A percentile compares a stretch with the other conserved stretches of the same genome.
Evolutionary conservation across 1,140 invertebrate genomes (phyloP).

Genomic region (Harlomillsia oculata): DNA sequence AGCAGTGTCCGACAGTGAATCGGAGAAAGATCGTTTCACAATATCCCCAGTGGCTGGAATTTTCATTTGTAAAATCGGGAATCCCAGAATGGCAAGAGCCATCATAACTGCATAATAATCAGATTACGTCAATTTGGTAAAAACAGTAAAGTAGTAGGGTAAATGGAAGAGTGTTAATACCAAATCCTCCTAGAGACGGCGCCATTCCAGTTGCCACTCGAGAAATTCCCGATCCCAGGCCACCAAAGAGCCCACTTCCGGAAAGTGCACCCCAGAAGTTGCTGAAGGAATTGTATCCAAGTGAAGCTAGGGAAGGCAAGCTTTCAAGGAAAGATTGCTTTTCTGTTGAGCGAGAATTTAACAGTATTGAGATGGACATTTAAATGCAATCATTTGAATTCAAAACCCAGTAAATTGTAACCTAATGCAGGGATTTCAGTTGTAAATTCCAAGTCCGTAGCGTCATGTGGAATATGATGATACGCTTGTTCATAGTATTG

Average conservation of each 20-base stretch:
- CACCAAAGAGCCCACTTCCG: neutral
- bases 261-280: neutral
- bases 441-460: neutral
- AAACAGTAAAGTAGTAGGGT: too few relatives aligned
- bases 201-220: neutral
- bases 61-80: constrained; percentile 15
- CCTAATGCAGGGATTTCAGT: neutral
- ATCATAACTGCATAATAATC: constrained; percentile 7
- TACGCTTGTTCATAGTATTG: constrained; percentile 2
- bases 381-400: neutral
- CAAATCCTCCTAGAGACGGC: neutral
- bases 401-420: neutral
- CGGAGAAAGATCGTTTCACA: neutral
- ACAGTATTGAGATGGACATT: neutral
- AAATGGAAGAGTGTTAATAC: constrained; percentile 1
- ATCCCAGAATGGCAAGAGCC: constrained; percentile 8
- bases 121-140: constrained; percentile 9
- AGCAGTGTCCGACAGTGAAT: neutral
- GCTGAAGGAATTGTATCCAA: neutral
- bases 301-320: neutral
- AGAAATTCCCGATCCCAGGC: neutral
- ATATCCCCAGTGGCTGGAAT: neutral
- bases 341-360: too few relatives aligned
- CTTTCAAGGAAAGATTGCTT: constrained; percentile 5
- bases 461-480: neutral